Evolutionary conservation across 92 coral and sea anemone genomes (phyloP).

Genomic region (Bergia sp.): DNA sequence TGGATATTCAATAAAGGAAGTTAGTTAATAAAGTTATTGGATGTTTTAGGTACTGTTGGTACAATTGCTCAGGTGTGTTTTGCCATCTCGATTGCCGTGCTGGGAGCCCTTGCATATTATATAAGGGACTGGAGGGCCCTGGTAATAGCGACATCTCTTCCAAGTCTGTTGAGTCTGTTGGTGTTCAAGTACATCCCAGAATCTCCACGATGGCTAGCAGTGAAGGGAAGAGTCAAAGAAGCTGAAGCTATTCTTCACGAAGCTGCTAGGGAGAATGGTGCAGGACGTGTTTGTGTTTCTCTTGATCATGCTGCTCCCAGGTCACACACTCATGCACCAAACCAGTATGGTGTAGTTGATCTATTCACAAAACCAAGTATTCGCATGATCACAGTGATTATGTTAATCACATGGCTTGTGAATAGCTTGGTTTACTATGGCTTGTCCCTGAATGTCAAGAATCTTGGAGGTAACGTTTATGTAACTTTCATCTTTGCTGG

Average conservation of each 20-base stretch:
- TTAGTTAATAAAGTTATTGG: not conserved
- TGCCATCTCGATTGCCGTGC: conserved; percentile 62
- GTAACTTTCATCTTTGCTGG: conserved; percentile 82
- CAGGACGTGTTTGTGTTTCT: conserved; percentile 27
- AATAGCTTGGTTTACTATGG: conserved; percentile 95
- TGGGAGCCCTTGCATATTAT: conserved; percentile 77
- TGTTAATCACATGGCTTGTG: conserved; percentile 79
- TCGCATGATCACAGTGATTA: conserved; percentile 64
- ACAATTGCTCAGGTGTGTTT: conserved; percentile 73
- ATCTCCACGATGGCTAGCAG: conserved; percentile 90
- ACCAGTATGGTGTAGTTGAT: conserved; percentile 65
- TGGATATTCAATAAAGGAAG: not conserved
- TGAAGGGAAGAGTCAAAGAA: conserved; percentile 73
- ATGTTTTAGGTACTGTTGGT: conserved; percentile 68
- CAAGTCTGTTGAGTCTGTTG: conserved; percentile 64
- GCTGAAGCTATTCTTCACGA: conserved; percentile 76
- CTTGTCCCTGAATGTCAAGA: conserved; percentile 86
- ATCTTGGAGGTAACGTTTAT: conserved; percentile 89
- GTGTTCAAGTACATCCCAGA: conserved; percentile 68
- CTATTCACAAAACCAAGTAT: conserved; percentile 74
- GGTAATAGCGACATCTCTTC: conserved; percentile 64
- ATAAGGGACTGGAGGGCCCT: conserved; percentile 79
- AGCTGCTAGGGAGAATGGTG: conserved; percentile 72
- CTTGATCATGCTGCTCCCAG: conserved; percentile 6
- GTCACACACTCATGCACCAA: conserved; percentile 5